Evolutionary conservation across 2,797 vertebrate species (phyloP), one percentile per base, ranked within the genome.

Genomic region (Clarias laeviceps): DNA sequence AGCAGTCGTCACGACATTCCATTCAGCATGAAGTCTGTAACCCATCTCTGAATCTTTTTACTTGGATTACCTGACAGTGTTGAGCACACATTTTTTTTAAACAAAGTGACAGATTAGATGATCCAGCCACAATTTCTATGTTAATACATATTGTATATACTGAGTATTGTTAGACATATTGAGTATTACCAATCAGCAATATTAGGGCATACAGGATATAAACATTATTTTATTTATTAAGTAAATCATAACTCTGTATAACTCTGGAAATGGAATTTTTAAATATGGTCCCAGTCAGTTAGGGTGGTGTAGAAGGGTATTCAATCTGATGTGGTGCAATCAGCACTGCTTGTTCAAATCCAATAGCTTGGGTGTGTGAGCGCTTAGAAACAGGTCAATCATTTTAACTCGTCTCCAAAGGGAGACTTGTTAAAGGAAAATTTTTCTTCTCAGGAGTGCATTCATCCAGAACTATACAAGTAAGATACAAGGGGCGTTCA

Each of bases 181-280:
- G 73, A 84, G 70, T 82, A 84, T 34, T 86, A 82, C 37, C 78
- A 66, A 80, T 85, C 74, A 79, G 73, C 27, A 86, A 37, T 79
- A 86, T 82, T 73, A 73, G 40, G 77, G 76, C 57, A 61, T 59
- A 77, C 29, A 59, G 27, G 56, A 20, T 12, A 77, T 61, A 32
- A 34, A 62, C 27, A 15, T 27, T 32, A 34, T 68, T 57, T 77
- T 74, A 74, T 64, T 29, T 24, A 66, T 76, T 18, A 65, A 45
- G 27, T 12, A 65, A 74, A 32, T 34, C 29, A 45, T 37, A 32
- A 73, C 45, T 73, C 20, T 73, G 59, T 37, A 29, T 24, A 45
- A 73, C 45, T 73, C 32, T 74, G 50, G 59, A 79, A 74, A 69
- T 6, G 34, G 76, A 73, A 24, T 65, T 54, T 66, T 81, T 54